A percentile compares a stretch with the other conserved stretches of the same genome.
Conservation (phyloP, 2,797 vertebrate species). For the Eospalax fontanierii region DNA sequence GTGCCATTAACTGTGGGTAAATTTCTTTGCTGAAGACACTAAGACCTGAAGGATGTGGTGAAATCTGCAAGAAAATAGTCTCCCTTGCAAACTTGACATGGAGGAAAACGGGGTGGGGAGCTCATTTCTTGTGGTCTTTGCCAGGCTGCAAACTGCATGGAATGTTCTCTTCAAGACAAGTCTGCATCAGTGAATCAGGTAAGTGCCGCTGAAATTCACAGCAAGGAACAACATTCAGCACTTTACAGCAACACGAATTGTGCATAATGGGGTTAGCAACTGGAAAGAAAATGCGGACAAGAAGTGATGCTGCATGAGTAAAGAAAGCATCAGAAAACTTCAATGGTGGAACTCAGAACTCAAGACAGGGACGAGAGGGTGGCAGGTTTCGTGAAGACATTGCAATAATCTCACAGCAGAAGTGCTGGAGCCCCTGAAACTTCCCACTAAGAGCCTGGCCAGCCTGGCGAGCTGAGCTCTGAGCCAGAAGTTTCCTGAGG, state of each 20-base stretch:
- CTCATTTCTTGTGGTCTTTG: constrained; percentile 21
- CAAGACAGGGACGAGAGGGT: constrained; percentile 1
- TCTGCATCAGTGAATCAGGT: no score
- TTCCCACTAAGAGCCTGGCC: no score
- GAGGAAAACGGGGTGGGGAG: background rate
- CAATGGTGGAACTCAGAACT: constrained; percentile 39
- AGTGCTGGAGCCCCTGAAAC: no score
- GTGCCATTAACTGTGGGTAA: background rate
- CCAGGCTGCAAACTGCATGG: background rate
- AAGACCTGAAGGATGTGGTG: no score
- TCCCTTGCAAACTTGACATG: constrained; percentile 14
- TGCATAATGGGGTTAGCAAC: no score
- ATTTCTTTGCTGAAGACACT: constrained; percentile 27
- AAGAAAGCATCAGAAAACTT: constrained; percentile 68
- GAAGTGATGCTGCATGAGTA: constrained; percentile 53
- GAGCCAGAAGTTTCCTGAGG: no score
- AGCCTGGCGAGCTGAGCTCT: no score
- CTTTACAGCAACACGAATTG: constrained; percentile 34
- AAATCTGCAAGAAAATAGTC: constrained; percentile 27
- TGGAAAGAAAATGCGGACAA: constrained; percentile 15
- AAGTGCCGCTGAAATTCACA: constrained; percentile 52
- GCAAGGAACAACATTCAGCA: constrained; percentile 45
- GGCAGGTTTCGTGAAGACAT: constrained; percentile 38
- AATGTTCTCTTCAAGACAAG: constrained; percentile 34
- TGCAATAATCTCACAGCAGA: constrained; percentile 66